A percentile compares a stretch with the other conserved stretches of the same genome.
Evolutionary conservation across 1,140 invertebrate genomes (phyloP).

Genomic region (Hypsibius dujardini): DNA sequence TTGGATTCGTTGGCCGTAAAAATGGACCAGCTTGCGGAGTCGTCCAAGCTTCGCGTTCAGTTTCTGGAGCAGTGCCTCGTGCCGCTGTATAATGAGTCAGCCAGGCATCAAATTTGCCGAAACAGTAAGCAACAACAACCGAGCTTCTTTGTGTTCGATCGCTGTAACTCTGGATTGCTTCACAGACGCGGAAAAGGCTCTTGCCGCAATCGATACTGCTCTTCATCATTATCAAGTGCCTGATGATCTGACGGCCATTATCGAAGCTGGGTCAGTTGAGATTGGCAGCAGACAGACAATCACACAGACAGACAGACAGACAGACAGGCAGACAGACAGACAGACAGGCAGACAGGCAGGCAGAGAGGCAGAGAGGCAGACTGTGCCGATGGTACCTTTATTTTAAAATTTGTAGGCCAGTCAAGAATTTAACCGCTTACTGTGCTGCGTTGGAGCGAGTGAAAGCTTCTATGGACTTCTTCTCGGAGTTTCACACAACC

Average conservation of each 20-base stretch:
- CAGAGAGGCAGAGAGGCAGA: no score
- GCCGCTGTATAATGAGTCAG: conserved; percentile 11
- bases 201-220: conserved; percentile 63
- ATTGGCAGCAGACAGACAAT: no score
- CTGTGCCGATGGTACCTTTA: no score
- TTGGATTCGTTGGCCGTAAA: conserved; percentile 5
- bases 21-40: conserved; percentile 8
- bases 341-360: no score
- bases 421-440: conserved; percentile 47
- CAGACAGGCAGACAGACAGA: no score
- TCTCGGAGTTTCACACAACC: conserved; percentile 76
- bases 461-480: conserved; percentile 69
- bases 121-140: background rate
- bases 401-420: no score
- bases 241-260: conserved; percentile 58
- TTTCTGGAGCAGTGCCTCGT: conserved; percentile 16
- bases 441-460: conserved; percentile 64
- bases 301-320: no score
- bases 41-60: background rate
- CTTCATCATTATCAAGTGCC: conserved; percentile 72
- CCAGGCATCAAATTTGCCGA: conserved; percentile 9
- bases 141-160: background rate
- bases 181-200: conserved; percentile 47
- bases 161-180: no score
- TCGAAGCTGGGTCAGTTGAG: conserved; percentile 57